phyloP scores from a whole-genome alignment of 2,113 vertebrate genomes.

The Gymnorhina tibicen region DNA sequence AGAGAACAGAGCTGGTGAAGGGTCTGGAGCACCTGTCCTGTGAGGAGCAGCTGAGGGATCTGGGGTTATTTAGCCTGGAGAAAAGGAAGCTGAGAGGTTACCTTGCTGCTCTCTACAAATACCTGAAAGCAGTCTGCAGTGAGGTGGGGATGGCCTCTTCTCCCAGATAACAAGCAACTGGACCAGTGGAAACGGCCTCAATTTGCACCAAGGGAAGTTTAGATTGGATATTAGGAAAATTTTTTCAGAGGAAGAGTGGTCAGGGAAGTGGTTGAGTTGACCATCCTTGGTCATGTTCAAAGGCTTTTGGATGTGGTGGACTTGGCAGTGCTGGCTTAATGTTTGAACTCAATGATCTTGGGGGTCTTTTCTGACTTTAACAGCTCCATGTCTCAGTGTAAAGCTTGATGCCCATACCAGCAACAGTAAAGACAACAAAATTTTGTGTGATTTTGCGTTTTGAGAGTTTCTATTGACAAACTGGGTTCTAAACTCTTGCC shows the following conservation, averaged over 20 bases:
- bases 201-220: background rate
- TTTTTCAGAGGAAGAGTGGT: background rate
- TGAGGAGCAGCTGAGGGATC: background rate
- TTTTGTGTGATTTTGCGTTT: background rate
- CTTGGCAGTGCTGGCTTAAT: background rate
- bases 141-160: background rate
- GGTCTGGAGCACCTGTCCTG: background rate
- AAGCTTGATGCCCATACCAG: background rate
- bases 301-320: background rate
- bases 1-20: fast-evolving
- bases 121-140: background rate
- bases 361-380: background rate
- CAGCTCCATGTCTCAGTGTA: background rate
- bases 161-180: background rate
- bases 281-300: background rate
- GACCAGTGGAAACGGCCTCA: background rate
- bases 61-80: background rate
- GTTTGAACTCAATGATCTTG: background rate
- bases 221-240: background rate
- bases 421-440: background rate
- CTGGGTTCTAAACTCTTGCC: background rate
- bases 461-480: background rate
- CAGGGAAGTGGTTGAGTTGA: background rate
- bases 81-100: background rate
- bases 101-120: background rate